Evolutionary conservation across 2,113 vertebrate species (phyloP).

Genomic region (Melanerpes aurifrons): DNA sequence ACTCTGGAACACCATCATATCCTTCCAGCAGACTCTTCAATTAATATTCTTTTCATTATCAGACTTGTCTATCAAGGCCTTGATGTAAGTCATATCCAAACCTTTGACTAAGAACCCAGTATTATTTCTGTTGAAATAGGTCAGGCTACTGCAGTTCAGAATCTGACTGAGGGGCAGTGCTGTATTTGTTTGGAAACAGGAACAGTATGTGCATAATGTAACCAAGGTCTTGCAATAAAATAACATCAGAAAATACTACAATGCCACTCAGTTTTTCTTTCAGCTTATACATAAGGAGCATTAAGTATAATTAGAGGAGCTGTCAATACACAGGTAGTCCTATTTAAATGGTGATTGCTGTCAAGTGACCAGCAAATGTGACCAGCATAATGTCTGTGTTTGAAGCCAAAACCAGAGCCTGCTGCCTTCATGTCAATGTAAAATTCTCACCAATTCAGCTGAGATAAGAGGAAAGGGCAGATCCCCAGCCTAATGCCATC

Average conservation of each 20-base stretch:
- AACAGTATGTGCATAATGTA: neutral
- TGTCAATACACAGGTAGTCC: neutral
- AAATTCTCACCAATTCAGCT: neutral
- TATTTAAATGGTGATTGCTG: neutral
- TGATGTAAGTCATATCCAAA: neutral
- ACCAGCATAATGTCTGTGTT: neutral
- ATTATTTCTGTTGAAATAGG: neutral
- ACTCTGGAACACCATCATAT: neutral
- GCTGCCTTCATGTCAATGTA: neutral
- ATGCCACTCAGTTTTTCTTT: neutral
- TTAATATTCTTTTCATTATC: neutral
- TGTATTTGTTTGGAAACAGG: neutral
- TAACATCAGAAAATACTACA: neutral
- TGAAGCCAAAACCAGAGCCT: neutral
- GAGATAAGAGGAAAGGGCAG: neutral
- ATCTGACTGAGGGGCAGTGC: neutral
- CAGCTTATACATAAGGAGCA: neutral
- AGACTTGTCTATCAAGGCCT: neutral
- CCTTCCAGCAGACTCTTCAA: neutral
- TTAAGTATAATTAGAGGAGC: neutral
- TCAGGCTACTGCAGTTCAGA: neutral
- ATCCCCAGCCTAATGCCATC: neutral
- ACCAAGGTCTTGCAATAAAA: neutral
- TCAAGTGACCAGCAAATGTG: neutral
- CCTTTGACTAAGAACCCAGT: neutral